Evolutionary conservation across 2,888 invertebrate genomes (phyloP).

Genomic region (Limnephilus marmoratus): DNA sequence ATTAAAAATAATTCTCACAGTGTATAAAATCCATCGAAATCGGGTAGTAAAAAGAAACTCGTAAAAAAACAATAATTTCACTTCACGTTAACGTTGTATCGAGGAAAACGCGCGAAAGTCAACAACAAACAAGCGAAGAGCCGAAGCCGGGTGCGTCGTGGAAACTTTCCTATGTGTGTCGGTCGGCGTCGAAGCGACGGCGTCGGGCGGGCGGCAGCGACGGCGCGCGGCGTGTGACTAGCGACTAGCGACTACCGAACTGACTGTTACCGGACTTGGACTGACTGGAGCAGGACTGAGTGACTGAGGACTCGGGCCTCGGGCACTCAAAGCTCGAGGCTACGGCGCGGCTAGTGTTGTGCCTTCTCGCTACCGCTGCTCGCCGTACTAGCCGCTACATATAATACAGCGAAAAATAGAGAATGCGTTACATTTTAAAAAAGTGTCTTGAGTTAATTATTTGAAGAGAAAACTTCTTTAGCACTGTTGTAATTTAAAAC

Average conservation of each 20-base stretch:
- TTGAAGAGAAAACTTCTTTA: too few species aligned
- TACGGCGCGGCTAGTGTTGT: conserved; percentile 5
- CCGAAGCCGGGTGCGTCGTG: neutral
- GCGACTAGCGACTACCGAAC: too few species aligned
- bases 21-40: neutral
- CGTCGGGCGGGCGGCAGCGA: conserved; percentile 30
- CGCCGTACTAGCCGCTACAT: neutral
- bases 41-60: neutral
- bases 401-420: neutral
- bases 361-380: neutral
- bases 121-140: neutral
- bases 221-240: conserved; percentile 30
- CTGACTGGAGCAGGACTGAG: neutral
- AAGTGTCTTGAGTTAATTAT: too few species aligned
- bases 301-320: neutral
- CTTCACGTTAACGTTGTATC: neutral
- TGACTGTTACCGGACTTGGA: neutral
- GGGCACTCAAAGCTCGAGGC: neutral
- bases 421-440: neutral
- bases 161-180: conserved; percentile 17
- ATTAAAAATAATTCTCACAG: neutral
- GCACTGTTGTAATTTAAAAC: too few species aligned
- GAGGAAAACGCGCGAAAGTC: conserved; percentile 20
- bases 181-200: conserved; percentile 19
- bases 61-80: neutral